Conservation (phyloP, 2,113 vertebrate genomes). For the Pollachius pollachius region DNA sequence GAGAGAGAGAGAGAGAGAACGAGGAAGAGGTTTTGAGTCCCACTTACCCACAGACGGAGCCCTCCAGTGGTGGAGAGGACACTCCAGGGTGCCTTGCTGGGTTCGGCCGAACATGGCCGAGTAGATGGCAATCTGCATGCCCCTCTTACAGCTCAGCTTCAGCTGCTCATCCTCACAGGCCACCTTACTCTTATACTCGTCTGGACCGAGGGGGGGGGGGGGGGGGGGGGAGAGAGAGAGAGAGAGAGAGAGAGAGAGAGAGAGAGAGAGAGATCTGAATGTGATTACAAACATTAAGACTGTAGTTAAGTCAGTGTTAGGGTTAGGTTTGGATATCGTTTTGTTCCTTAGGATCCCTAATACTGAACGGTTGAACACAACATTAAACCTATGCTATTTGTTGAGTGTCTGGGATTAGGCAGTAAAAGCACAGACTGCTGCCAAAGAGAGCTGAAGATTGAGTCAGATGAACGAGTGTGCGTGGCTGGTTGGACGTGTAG, state of each 20-base stretch:
- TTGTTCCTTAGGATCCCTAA: no score
- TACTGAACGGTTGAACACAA: no score
- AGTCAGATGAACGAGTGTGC: no score
- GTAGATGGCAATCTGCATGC: conserved; percentile 86
- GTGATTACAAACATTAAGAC: neutral
- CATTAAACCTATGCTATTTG: no score
- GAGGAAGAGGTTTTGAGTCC: no score
- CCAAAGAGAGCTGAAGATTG: neutral
- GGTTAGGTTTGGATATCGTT: no score
- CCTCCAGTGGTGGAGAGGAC: conserved; percentile 77
- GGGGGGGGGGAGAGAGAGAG: neutral
- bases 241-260: conserved; percentile 1
- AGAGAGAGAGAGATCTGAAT: conserved; percentile 3
- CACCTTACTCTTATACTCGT: conserved; percentile 89
- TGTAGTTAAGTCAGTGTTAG: no score
- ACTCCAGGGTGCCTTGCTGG: conserved; percentile 81
- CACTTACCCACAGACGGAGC: conserved; percentile 79
- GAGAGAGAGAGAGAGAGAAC: no score
- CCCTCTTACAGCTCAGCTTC: conserved; percentile 84
- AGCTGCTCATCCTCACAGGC: conserved; percentile 87
- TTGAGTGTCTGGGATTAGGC: no score
- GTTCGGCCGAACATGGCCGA: conserved; percentile 84
- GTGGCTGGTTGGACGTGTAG: conserved; percentile 50
- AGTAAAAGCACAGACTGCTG: neutral
- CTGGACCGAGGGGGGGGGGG: conserved; percentile 51